Percentiles rank a stretch among this genome's conserved stretches.
phyloP scores from a whole-genome alignment of 2,797 vertebrate genomes.

The Streptopelia turtur region DNA sequence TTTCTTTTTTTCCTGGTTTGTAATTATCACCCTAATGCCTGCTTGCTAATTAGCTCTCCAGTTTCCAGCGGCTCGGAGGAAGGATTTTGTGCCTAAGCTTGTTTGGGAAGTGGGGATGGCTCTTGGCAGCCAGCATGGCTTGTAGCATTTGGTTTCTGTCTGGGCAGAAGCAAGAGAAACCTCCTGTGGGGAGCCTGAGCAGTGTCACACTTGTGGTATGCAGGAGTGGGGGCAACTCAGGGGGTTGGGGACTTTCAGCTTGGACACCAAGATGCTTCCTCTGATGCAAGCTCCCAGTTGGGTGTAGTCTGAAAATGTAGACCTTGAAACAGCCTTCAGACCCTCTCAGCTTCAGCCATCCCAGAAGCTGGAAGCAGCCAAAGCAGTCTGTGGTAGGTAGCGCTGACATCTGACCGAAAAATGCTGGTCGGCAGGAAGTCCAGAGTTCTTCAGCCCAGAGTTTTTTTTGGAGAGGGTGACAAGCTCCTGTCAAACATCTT shows the following conservation, averaged over 20 bases:
- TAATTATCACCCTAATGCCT: constrained; percentile 16
- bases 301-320: not conserved
- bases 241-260: not conserved
- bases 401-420: not conserved
- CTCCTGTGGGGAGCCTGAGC: not conserved
- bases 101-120: not conserved
- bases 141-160: not conserved
- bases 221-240: not conserved
- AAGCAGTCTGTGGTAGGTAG: not conserved
- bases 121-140: not conserved
- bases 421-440: not conserved
- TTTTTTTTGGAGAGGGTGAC: not conserved
- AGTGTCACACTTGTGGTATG: not conserved
- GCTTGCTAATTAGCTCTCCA: constrained; percentile 14
- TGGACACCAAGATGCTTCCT: not conserved
- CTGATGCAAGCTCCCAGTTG: not conserved
- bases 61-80: not conserved
- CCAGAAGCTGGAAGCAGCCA: not conserved
- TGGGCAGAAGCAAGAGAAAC: not conserved
- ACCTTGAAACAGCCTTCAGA: not conserved
- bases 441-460: not conserved
- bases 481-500: not conserved
- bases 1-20: not conserved
- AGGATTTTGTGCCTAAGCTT: constrained; percentile 21
- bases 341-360: not conserved